Conservation (phyloP, 2,113 vertebrate genomes). For the Sturnus vulgaris region DNA sequence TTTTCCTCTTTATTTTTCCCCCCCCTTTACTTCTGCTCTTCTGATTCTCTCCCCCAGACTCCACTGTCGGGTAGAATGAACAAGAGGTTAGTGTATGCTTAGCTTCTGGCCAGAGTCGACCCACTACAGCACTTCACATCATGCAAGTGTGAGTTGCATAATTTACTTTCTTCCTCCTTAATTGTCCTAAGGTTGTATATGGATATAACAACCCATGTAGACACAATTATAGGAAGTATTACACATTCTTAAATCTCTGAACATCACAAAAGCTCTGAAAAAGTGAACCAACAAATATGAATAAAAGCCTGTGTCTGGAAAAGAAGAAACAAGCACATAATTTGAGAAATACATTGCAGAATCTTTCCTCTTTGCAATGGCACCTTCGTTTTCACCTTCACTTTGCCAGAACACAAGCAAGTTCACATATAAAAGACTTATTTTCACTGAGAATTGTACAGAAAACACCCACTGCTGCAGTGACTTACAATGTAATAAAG, state of each 20-base stretch:
- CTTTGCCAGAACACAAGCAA: not conserved
- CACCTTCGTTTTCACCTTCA: not conserved
- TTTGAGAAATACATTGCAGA: not conserved
- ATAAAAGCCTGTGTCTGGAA: not conserved
- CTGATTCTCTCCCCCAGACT: not conserved
- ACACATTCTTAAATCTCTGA: not conserved
- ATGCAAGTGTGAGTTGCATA: not conserved
- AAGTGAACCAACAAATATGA: not conserved
- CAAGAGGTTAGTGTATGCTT: not conserved
- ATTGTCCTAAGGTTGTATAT: not conserved
- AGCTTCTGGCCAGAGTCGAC: not conserved
- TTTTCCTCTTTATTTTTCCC: accelerated
- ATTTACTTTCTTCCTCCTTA: not conserved
- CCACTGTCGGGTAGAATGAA: not conserved
- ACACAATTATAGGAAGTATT: not conserved
- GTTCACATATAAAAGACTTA: not conserved
- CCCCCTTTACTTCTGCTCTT: not conserved
- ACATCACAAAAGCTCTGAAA: not conserved
- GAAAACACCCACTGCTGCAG: not conserved
- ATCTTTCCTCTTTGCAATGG: not conserved
- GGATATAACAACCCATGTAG: not conserved
- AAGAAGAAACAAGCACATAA: not conserved
- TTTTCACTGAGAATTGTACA: not conserved
- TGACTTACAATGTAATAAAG: not conserved
- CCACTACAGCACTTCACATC: not conserved